Evolutionary conservation across 2,113 vertebrate species (phyloP).

Genomic region (Sturnira hondurensis): DNA sequence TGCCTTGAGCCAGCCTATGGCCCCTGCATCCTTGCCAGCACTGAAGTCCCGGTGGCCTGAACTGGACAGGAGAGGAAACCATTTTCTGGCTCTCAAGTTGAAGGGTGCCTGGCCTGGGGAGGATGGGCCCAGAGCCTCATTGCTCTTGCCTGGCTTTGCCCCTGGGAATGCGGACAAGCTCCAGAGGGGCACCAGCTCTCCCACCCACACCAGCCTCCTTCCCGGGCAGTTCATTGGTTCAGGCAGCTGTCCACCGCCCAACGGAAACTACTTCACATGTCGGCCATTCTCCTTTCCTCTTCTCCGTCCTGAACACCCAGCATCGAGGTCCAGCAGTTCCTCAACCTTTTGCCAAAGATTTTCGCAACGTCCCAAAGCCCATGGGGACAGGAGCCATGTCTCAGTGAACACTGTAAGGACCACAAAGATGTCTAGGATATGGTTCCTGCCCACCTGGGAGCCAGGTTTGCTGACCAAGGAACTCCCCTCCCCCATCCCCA

Average conservation of each 20-base stretch:
- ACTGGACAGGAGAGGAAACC: background rate
- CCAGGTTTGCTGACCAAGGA: background rate
- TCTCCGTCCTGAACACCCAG: background rate
- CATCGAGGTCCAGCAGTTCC: background rate
- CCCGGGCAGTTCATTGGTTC: background rate
- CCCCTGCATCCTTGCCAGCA: background rate
- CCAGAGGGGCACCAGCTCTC: background rate
- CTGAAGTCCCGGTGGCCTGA: background rate
- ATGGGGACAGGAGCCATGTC: background rate
- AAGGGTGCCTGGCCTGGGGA: background rate
- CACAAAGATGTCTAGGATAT: rapidly evolving
- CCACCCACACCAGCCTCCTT: background rate
- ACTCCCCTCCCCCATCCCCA: background rate
- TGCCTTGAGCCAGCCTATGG: background rate
- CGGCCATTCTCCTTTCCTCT: background rate
- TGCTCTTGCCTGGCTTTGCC: background rate
- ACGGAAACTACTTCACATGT: background rate
- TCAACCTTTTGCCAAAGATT: background rate
- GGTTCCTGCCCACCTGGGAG: background rate
- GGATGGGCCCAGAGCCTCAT: background rate
- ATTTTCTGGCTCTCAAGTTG: background rate
- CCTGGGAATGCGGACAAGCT: background rate
- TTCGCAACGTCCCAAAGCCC: background rate
- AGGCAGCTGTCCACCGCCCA: background rate
- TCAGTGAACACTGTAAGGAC: background rate